phyloP scores from a whole-genome alignment of 2,888 invertebrate genomes.

The Drosophila prostipennis region DNA sequence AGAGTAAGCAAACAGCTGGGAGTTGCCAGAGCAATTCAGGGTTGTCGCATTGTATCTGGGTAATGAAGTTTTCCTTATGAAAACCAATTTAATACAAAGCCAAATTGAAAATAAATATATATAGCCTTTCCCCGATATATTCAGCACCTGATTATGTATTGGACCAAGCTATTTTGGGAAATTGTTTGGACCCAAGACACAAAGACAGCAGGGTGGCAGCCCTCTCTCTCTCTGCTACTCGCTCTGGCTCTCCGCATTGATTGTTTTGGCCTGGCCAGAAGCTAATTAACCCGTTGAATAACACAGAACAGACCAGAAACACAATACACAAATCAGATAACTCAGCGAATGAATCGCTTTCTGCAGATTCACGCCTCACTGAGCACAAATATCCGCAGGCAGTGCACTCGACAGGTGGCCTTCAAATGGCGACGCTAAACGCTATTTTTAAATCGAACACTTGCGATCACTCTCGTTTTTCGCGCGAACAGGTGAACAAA shows the following conservation, averaged over 20 bases:
- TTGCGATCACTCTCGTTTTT: slow-evolving; percentile 41
- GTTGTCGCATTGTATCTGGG: slow-evolving; percentile 33
- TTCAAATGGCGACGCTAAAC: slow-evolving; percentile 40
- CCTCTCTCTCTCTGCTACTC: slow-evolving; percentile 14
- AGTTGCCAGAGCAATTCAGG: slow-evolving; percentile 46
- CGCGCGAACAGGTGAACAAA: slow-evolving; percentile 8
- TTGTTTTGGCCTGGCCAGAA: slow-evolving; percentile 50
- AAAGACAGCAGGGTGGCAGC: slow-evolving; percentile 15
- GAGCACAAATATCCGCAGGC: slow-evolving; percentile 42
- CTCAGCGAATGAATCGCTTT: slow-evolving; percentile 34
- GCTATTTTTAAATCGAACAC: slow-evolving; percentile 50
- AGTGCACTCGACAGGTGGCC: slow-evolving; percentile 68
- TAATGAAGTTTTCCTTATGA: neutral
- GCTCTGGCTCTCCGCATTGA: slow-evolving; percentile 34
- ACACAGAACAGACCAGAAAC: slow-evolving; percentile 14
- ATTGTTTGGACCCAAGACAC: slow-evolving; percentile 18
- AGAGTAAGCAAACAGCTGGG: slow-evolving; percentile 48
- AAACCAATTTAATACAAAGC: neutral
- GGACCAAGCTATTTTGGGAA: no score
- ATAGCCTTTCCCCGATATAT: neutral
- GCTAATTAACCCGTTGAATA: slow-evolving; percentile 48
- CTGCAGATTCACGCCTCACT: slow-evolving; percentile 55
- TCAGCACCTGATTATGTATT: neutral
- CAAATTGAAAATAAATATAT: neutral
- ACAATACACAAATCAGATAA: slow-evolving; percentile 26